These are phyloP conservation scores for Bruchidius siliquastri DNA, from an alignment of 2,888 invertebrate species.

Conservation along the genomic window DNA sequence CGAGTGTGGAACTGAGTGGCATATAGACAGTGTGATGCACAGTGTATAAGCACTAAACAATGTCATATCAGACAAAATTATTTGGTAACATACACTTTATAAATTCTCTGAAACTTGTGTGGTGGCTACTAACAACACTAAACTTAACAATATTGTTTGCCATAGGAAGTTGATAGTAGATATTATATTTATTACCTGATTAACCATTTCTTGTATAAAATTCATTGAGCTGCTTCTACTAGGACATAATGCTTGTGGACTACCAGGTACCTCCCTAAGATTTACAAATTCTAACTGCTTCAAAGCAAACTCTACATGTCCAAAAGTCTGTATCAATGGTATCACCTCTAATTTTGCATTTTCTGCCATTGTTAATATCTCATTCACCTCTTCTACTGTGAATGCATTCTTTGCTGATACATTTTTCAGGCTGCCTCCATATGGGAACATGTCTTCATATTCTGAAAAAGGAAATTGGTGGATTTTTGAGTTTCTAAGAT, in stretches of 20 bases:
- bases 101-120: too few relatives aligned
- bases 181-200: slow-evolving; percentile 53
- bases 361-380: slow-evolving; percentile 56
- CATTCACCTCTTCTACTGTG: slow-evolving; percentile 50
- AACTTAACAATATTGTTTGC: too few relatives aligned
- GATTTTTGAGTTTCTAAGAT: background rate
- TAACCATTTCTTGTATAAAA: slow-evolving; percentile 63
- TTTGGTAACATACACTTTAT: too few relatives aligned
- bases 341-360: slow-evolving; percentile 62
- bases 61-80: too few relatives aligned
- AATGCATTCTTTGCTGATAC: slow-evolving; percentile 59
- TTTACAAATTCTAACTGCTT: slow-evolving; percentile 60
- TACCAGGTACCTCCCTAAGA: slow-evolving; percentile 61
- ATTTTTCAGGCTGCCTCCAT: slow-evolving; percentile 54
- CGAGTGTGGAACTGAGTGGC: too few relatives aligned
- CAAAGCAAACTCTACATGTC: slow-evolving; percentile 77
- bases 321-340: slow-evolving; percentile 77
- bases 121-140: too few relatives aligned
- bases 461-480: slow-evolving; percentile 51
- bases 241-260: slow-evolving; percentile 70
- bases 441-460: slow-evolving; percentile 83
- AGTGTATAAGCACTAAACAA: too few relatives aligned
- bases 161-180: too few relatives aligned
- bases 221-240: slow-evolving; percentile 58
- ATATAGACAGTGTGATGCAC: too few relatives aligned